Percentiles rank a stretch among this genome's conserved stretches.
These are phyloP conservation scores for Acronicta psi DNA, from an alignment of 2,888 invertebrate species.

Conservation along the genomic window DNA sequence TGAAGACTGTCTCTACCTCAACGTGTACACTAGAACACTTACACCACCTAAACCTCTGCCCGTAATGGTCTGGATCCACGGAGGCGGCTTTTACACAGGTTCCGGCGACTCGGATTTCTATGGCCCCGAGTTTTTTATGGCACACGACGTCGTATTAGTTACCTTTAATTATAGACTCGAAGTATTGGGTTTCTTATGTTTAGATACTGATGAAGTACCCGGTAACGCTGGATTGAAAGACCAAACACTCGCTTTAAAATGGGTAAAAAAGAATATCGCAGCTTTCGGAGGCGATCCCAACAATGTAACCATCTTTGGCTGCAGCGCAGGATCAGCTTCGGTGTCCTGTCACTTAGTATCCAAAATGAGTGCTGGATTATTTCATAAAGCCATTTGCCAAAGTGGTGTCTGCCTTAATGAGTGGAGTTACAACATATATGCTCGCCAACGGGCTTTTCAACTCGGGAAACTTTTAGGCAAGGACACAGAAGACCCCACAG, in stretches of 20 bases:
- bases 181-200: slow-evolving; percentile 83
- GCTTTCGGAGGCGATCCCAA: slow-evolving; percentile 81
- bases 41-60: slow-evolving; percentile 65
- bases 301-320: slow-evolving; percentile 84
- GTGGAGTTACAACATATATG: slow-evolving; percentile 79
- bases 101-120: slow-evolving; percentile 85
- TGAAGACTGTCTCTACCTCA: slow-evolving; percentile 92
- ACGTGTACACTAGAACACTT: slow-evolving; percentile 88
- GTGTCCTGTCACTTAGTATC: slow-evolving; percentile 80
- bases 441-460: slow-evolving; percentile 78
- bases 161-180: slow-evolving; percentile 86
- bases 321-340: slow-evolving; percentile 83
- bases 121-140: slow-evolving; percentile 85
- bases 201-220: slow-evolving; percentile 82
- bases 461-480: slow-evolving; percentile 79
- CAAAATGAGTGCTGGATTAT: slow-evolving; percentile 80
- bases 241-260: slow-evolving; percentile 84
- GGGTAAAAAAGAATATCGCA: slow-evolving; percentile 82
- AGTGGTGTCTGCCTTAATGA: slow-evolving; percentile 84
- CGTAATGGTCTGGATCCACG: slow-evolving; percentile 87
- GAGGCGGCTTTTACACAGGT: slow-evolving; percentile 85
- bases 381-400: slow-evolving; percentile 85
- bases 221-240: slow-evolving; percentile 87
- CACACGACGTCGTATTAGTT: slow-evolving; percentile 78
- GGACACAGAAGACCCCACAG: slow-evolving; percentile 74